Base-by-base conservation (phyloP, 2,888 invertebrate genomes). In the Furcula furcula region DNA sequence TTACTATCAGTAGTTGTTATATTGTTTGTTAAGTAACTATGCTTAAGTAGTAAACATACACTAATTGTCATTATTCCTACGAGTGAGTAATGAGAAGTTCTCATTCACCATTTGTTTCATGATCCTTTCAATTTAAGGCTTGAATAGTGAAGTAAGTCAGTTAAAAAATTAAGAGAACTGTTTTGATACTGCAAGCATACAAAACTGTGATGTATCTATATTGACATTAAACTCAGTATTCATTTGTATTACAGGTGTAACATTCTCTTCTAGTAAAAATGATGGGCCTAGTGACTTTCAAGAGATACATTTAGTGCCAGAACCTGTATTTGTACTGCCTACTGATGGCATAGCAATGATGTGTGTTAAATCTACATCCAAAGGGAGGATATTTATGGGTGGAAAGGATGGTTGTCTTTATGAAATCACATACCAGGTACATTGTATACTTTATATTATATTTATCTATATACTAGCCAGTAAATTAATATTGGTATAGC, bases 381-480 rank as follows among this genome's bases (percentile, higher is more conserved):
- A 91, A 58, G 99, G 99, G 0, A 90, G 99, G 47, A 95, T 99
- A 56, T 99, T 99, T 77, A 92, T 98, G 75, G 98, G 98, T 11
- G 97, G 97, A 12, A 95, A 95, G 70, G 98, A 99, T 89, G 98
- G 98, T 6, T 95, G 94, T 57, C 88, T 99, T 1, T 98, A 96
- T 90, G 99, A 99, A 91, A 93, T 99, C 49, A 92, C 93, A 50
- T 99, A 99, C 85, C 96, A 97, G 91, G 97, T 28, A 4, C n/a
- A n/a, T n/a, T n/a, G n/a, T n/a, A n/a, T n/a, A n/a, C n/a, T n/a
- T n/a, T n/a, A n/a, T n/a, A n/a, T n/a, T n/a, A n/a, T n/a, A n/a
- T n/a, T n/a, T n/a, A n/a, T n/a, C n/a, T n/a, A n/a, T n/a, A n/a
- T n/a, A n/a, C n/a, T n/a, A n/a, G n/a, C n/a, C n/a, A n/a, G n/a